Base-by-base conservation (phyloP, 2,888 invertebrate species). In the Eilema depressum region DNA sequence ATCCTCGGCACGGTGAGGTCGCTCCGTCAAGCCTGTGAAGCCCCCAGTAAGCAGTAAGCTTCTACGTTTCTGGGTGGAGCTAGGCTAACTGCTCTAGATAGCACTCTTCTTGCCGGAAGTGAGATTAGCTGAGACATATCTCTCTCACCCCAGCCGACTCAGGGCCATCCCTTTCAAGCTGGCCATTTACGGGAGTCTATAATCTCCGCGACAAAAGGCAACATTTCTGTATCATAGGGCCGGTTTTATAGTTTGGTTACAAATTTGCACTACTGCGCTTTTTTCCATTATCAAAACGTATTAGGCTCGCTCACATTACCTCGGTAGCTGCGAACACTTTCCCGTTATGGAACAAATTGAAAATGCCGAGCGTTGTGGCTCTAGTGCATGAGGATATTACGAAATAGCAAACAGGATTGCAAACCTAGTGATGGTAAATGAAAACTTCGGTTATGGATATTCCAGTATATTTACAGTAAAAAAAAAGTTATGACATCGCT, bases 271-370 rank as follows among this genome's bases (percentile, higher is more conserved):
- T 0, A n/a, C n/a, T 53, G 26, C 10, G 26, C 41, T 28, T 28
- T 26, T 47, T 47, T 53, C 14, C 7, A 47, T 11, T 20, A 11
- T 63, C 12, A 26, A 23, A 63, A n/a, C 28, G n/a, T 37, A 47
- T 20, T 26, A 30, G 56, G 61, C 20, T 59, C 17, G 28, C 20
- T 26, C 61, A 57, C 61, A 68, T 63, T 72, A 68, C 59, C 25
- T 63, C 28, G 28, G 41, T 11, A 47, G 63, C 25, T 47, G n/a
- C 57, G 28, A 53, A 33, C n/a, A 56, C 56, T 65, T 68, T 59
- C 25, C 59, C n/a, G 47, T 59, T 70, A 61, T 56, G 61, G 63
- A 75, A 69, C 63, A 70, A 73, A 75, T 75, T 70, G 64, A 28
- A 74, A 75, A 79, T 70, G 68, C 70, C 73, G 2, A 14, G 66